Percentiles rank a stretch among this genome's conserved stretches.
phyloP scores from a whole-genome alignment of 1,140 invertebrate species.

The Drosophila erecta region DNA sequence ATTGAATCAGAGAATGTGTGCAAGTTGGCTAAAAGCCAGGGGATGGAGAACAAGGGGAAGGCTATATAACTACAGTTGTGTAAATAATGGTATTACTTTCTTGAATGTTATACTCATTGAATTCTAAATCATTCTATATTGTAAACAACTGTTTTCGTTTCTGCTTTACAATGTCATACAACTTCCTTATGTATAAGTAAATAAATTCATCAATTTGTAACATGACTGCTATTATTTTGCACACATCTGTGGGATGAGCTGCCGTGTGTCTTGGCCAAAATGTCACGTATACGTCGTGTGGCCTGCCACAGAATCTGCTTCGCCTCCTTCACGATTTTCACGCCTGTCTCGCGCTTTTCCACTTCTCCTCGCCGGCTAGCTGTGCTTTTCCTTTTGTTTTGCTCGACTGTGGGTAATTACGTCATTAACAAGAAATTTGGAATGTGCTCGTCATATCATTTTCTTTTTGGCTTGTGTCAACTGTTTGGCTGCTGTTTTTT shows the following conservation, averaged over 20 bases:
- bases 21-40: conserved; percentile 37
- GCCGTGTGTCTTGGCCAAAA: conserved; percentile 63
- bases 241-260: conserved; percentile 9
- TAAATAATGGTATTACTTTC: background rate
- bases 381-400: conserved; percentile 26
- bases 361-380: conserved; percentile 3
- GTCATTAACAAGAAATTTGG: conserved; percentile 77
- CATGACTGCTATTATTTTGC: background rate
- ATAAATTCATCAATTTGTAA: no score
- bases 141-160: no score
- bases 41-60: background rate
- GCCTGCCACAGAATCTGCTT: conserved; percentile 55
- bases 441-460: conserved; percentile 64
- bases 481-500: conserved; percentile 23
- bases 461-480: conserved; percentile 32
- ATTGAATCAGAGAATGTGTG: conserved; percentile 44
- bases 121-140: no score
- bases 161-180: background rate
- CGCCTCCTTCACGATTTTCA: conserved; percentile 18
- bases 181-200: background rate
- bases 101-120: background rate
- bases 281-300: conserved; percentile 81
- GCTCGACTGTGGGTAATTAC: conserved; percentile 59
- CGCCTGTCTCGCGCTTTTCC: conserved; percentile 34
- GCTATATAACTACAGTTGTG: background rate